These are phyloP conservation scores for Troglohyphantes excavatus DNA, from an alignment of 2,888 invertebrate species.

Conservation along the genomic window DNA sequence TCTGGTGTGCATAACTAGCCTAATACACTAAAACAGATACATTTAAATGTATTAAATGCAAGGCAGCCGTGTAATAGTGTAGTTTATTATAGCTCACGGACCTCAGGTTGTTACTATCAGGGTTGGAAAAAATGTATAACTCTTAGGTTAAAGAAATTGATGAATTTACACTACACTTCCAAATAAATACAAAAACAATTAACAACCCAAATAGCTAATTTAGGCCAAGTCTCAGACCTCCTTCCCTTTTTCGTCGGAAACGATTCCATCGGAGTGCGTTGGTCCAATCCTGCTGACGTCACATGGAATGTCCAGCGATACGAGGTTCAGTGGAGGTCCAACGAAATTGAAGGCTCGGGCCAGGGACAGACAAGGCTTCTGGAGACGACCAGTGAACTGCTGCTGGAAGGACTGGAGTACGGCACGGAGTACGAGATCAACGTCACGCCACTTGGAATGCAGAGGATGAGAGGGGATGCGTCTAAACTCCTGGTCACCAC, in stretches of 20 bases:
- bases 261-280: constrained; percentile 18
- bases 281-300: constrained; percentile 36
- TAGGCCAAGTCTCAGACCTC: constrained; percentile 39
- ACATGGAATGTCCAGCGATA: constrained; percentile 38
- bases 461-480: constrained; percentile 9
- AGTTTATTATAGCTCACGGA: no score
- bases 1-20: no score
- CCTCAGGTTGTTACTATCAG: no score
- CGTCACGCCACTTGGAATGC: constrained; percentile 43
- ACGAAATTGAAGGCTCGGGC: background rate
- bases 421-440: constrained; percentile 55
- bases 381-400: background rate
- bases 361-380: background rate
- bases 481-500: constrained; percentile 27
- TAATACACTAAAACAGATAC: no score
- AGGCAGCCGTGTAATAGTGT: no score
- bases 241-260: constrained; percentile 30
- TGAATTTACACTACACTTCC: no score
- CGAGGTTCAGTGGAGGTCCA: constrained; percentile 6
- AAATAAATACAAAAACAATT: no score
- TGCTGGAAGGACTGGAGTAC: constrained; percentile 41
- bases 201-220: no score
- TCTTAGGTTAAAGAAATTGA: no score
- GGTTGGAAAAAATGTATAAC: no score
- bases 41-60: no score